Base-by-base conservation (phyloP, 2,888 invertebrate species). In the Nebria brevicollis region DNA sequence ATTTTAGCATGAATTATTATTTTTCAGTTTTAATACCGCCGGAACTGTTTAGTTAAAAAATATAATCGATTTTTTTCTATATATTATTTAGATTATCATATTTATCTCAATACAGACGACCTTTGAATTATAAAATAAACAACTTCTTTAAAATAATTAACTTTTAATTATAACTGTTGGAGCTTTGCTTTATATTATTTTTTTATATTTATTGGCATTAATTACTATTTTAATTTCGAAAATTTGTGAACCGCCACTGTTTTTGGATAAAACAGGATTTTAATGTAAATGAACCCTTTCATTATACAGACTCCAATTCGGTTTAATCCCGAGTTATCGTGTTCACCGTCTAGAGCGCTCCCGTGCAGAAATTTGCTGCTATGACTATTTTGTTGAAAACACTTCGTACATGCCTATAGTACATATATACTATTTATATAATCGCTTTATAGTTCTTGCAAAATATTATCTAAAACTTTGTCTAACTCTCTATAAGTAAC, bases 231-330 rank as follows among this genome's bases (percentile, higher is more conserved):
- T 54, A 54, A 54, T 54, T 2, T 54, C 54, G 13, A 34, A 34
- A 34, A 34, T 4, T 5, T 34, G 34, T 13, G 54, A 54, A 13
- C 54, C 54, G 54, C 54, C 13, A 70, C 25, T 34, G 70, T 11
- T 70, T 70, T 70, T 1, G 26, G 26, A 68, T 68, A 68, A 42
- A 42, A 73, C 43, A 13, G 34, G 73, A 78, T 65, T 73, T 73
- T 41, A 66, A 41, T 43, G 79, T 54, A 79, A 78, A 75, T 79
- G 79, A 79, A 75, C 75, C 79, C 79, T 79, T 79, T 74, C 75
- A 79, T 79, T 64, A 72, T 77, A 74, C 68, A 74, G 68, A 66
- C 68, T 79, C 74, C 26, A 75, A 66, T 75, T 74, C 73, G 8
- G 75, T 79, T 74, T 75, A 79, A 75, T 75, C 68, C 66, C 79